phyloP scores from a whole-genome alignment of 2,888 invertebrate species.

The Chaetogeoica ovagalla region DNA sequence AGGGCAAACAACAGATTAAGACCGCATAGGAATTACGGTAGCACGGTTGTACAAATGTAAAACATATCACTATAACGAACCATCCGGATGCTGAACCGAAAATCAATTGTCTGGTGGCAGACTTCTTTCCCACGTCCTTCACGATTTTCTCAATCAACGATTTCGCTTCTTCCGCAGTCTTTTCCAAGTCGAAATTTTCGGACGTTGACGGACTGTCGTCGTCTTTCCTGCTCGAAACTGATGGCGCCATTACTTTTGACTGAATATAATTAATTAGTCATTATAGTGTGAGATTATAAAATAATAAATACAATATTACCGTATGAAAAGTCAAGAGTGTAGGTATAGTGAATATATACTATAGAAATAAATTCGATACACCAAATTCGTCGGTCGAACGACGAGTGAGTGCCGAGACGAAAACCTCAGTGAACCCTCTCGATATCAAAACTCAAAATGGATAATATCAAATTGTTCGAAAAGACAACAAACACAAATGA shows the following conservation, averaged over 20 bases:
- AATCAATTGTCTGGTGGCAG: conserved; percentile 83
- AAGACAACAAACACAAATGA: too few species aligned
- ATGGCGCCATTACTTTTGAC: conserved; percentile 20
- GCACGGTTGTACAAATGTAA: too few species aligned
- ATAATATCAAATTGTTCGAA: too few species aligned
- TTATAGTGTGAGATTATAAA: background rate
- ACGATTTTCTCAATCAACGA: conserved; percentile 74
- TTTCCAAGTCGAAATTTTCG: conserved; percentile 64
- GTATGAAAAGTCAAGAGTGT: too few species aligned
- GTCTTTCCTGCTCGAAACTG: conserved; percentile 11
- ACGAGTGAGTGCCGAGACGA: too few species aligned
- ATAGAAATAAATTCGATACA: too few species aligned
- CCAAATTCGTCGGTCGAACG: too few species aligned
- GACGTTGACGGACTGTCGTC: conserved; percentile 24
- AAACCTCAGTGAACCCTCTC: too few species aligned
- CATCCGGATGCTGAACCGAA: conserved; percentile 89
- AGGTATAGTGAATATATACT: too few species aligned
- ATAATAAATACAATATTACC: too few species aligned
- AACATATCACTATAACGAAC: conserved; percentile 61
- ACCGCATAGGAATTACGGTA: background rate
- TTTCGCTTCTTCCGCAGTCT: conserved; percentile 66
- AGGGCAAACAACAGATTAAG: conserved; percentile 55
- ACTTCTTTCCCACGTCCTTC: conserved; percentile 80
- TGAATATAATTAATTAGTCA: background rate
- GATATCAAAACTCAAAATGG: too few species aligned